Evolutionary conservation across 1,140 invertebrate genomes (phyloP), one percentile per base, ranked within the genome.

Genomic region (Papilio polyxenes): DNA sequence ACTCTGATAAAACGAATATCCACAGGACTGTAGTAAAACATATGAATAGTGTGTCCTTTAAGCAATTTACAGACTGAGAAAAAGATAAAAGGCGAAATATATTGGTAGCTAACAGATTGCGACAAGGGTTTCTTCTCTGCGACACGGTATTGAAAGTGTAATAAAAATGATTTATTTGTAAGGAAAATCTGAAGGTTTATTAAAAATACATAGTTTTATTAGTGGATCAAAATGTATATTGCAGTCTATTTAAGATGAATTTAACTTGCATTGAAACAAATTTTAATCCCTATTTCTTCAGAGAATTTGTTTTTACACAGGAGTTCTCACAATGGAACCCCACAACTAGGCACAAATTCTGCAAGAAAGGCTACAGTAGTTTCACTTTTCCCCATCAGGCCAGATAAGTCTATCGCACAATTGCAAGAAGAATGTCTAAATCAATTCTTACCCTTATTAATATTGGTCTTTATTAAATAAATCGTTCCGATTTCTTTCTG

Each of bases 41-140:
- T 53, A 65, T 65, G 13, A 40, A 56, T 53, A 80, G 79, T 82
- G 74, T 79, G 80, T 81, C 75, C 51, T 65, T 65, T 79, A 81
- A 75, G 83, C 83, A 83, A 80, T 80, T 80, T 83, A 75, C 79
- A 76, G 65, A 56, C 81, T 75, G 72, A 82, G 80, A 82, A 83
- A 83, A 83, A 83, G 80, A 82, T 80, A 82, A 83, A 83, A 83
- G 83, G 51, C 80, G 80, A 81, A 83, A 83, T 83, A 83, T 83
- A 81, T 83, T 82, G 76, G 77, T 77, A 53, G 31, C 40, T 80
- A 78, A 80, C 80, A 53, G 80, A 80, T 81, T 83, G 81, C 78
- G 83, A 83, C 83, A 83, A 83, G 83, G 83, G 83, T 83, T 72
- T n/a, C 83, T 59, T 13, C 51, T 13, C 51, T 65, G 13, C 59